A percentile compares a stretch with the other conserved stretches of the same genome.
phyloP scores from a whole-genome alignment of 2,113 vertebrate genomes.

The Megaptera novaeangliae region DNA sequence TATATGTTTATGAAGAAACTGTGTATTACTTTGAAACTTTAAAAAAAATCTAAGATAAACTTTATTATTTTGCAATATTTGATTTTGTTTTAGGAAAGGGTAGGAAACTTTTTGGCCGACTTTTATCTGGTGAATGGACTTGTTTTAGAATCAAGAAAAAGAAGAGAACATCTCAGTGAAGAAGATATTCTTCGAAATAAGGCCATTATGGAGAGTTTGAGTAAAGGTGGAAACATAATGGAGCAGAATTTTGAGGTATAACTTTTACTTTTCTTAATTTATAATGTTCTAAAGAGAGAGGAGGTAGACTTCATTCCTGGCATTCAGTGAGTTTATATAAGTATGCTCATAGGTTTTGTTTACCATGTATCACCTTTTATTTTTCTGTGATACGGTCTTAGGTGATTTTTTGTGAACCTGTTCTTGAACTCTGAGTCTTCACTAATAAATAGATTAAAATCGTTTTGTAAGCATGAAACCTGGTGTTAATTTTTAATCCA shows the following conservation, averaged over 20 bases:
- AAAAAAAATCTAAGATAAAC: background rate
- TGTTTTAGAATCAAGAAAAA: constrained; percentile 96
- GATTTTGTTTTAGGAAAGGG: constrained; percentile 88
- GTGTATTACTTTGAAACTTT: background rate
- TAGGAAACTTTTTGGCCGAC: constrained; percentile 97
- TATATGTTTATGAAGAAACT: constrained; percentile 17
- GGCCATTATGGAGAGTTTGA: constrained; percentile 99
- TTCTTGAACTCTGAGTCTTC: background rate
- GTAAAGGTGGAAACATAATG: constrained; percentile 96
- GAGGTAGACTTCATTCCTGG: background rate
- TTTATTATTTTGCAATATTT: constrained; percentile 55
- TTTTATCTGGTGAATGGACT: constrained; percentile 98
- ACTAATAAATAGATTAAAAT: background rate
- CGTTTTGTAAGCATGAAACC: background rate
- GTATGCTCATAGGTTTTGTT: background rate
- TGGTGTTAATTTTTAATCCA: background rate
- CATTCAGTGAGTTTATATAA: background rate
- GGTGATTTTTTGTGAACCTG: background rate
- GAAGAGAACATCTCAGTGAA: constrained; percentile 96
- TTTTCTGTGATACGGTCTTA: background rate
- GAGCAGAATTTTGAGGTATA: constrained; percentile 97
- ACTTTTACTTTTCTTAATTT: background rate
- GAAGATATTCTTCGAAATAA: constrained; percentile 99
- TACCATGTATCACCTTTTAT: background rate
- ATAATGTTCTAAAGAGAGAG: background rate